A percentile compares a stretch with the other conserved stretches of the same genome.
Evolutionary conservation across 2,797 vertebrate species (phyloP).

Genomic region (Coccyzus lansbergi): DNA sequence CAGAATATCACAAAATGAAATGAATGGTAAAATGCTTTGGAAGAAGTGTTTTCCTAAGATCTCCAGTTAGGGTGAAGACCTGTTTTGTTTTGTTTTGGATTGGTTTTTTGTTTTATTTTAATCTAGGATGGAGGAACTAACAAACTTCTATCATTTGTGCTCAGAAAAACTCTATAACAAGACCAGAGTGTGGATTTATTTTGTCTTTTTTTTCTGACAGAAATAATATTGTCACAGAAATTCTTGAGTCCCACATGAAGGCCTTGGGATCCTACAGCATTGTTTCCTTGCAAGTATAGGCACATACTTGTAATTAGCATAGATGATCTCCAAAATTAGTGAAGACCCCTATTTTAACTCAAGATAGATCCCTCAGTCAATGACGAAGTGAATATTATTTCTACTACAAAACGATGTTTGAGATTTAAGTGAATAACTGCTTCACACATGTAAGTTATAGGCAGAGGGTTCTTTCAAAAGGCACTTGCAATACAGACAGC

Average conservation of each 20-base stretch:
- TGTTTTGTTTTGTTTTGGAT: neutral
- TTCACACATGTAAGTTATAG: neutral
- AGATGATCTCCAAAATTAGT: neutral
- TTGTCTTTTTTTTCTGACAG: neutral
- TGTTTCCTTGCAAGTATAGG: neutral
- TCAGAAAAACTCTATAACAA: neutral
- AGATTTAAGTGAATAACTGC: neutral
- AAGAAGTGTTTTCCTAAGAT: neutral
- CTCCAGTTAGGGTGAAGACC: neutral
- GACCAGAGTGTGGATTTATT: neutral
- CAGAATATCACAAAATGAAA: neutral
- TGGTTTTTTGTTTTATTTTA: neutral
- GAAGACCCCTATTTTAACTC: neutral
- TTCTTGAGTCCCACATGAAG: neutral
- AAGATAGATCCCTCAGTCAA: neutral
- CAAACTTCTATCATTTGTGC: neutral
- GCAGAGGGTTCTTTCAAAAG: neutral
- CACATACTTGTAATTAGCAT: fast-evolving
- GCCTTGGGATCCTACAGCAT: neutral
- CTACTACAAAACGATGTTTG: neutral
- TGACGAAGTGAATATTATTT: neutral
- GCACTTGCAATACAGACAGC: neutral
- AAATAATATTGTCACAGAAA: neutral
- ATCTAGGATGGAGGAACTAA: neutral
- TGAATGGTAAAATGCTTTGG: neutral